Evolutionary conservation across 2,113 vertebrate species (phyloP).

Genomic region (Microtus ochrogaster): DNA sequence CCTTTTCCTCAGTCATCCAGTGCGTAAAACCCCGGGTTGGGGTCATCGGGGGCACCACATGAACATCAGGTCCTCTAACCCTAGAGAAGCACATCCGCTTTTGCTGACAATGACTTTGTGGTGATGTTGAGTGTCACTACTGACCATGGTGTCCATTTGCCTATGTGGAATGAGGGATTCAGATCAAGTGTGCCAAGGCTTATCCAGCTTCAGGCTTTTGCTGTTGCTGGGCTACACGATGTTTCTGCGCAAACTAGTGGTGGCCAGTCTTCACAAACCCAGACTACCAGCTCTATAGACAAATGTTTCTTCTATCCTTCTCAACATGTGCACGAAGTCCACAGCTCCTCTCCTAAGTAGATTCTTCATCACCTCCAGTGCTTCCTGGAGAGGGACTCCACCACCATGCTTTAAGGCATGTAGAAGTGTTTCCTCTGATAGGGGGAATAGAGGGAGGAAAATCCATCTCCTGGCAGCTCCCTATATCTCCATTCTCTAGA

Average conservation of each 20-base stretch:
- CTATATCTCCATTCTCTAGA: neutral
- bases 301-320: neutral
- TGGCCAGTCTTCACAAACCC: neutral
- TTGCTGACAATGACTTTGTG: neutral
- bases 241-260: neutral
- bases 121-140: neutral
- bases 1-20: neutral
- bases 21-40: neutral
- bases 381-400: neutral
- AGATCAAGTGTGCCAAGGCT: neutral
- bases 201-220: neutral
- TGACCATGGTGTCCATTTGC: neutral
- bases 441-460: neutral
- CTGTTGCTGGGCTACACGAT: neutral
- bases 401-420: neutral
- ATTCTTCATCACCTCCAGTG: neutral
- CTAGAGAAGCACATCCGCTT: neutral
- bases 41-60: rapidly evolving
- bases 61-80: neutral
- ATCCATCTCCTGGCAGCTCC: neutral
- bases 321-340: neutral
- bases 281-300: neutral
- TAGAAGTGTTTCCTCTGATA: neutral
- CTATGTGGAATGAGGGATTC: neutral
- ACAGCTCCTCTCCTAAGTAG: neutral